These are phyloP conservation scores for Candoia aspera DNA, from an alignment of 2,113 vertebrate species.

Conservation along the genomic window DNA sequence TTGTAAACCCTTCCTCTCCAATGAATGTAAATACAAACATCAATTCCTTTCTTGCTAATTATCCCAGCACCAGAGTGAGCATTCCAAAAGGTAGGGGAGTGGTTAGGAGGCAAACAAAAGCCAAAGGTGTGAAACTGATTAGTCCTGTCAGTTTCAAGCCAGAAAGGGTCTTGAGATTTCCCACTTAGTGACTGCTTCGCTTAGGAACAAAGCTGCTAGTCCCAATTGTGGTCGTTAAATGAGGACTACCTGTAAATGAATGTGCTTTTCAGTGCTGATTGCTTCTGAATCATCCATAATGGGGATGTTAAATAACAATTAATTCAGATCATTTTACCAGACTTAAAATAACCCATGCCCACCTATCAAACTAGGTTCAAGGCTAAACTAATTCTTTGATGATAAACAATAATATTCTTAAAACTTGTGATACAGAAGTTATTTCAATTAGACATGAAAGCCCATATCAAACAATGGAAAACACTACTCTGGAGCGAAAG, in stretches of 20 bases:
- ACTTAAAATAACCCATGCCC: not conserved
- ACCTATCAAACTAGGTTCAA: not conserved
- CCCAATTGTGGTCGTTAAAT: no score
- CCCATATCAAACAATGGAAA: constrained; percentile 10
- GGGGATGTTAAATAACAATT: rapidly evolving
- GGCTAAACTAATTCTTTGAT: constrained; percentile 16
- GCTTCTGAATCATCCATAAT: not conserved
- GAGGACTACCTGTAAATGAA: not conserved
- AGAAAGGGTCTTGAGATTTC: no score
- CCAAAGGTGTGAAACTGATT: no score
- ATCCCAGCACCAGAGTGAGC: no score
- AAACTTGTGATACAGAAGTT: not conserved
- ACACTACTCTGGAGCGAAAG: not conserved
- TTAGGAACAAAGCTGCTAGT: no score
- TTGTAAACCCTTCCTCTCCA: no score
- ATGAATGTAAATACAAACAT: no score
- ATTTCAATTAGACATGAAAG: constrained; percentile 4
- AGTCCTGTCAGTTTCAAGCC: no score
- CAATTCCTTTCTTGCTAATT: no score
- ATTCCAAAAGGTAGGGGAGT: no score
- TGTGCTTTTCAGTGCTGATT: not conserved
- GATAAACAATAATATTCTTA: not conserved
- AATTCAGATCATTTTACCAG: not conserved
- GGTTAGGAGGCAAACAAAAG: no score
- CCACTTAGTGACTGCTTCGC: no score